Percentiles rank a stretch among this genome's conserved stretches.
phyloP scores from a whole-genome alignment of 2,797 vertebrate genomes.

The Apodemus agrarius region DNA sequence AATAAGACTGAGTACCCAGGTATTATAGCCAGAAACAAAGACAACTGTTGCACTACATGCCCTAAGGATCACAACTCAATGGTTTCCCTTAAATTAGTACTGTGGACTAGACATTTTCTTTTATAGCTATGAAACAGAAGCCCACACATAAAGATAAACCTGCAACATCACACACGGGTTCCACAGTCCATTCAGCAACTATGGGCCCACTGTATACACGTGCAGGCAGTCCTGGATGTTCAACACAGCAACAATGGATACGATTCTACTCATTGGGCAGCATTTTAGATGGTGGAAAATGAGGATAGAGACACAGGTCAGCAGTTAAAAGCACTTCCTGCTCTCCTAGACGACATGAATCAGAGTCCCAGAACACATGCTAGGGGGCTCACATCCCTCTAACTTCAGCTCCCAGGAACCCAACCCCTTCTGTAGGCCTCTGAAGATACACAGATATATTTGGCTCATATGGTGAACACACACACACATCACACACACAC shows the following conservation, averaged over 20 bases:
- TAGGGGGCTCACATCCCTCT: neutral
- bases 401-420: neutral
- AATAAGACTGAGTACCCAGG: neutral
- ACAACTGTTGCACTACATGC: neutral
- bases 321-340: neutral
- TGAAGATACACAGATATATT: neutral
- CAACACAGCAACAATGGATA: neutral
- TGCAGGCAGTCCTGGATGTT: neutral
- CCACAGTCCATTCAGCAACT: conserved; percentile 12
- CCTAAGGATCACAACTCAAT: neutral
- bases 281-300: neutral
- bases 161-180: neutral
- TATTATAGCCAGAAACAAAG: neutral
- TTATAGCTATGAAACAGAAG: conserved; percentile 23
- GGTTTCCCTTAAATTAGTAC: neutral
- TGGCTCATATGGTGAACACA: neutral
- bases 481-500: too few relatives aligned
- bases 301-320: neutral
- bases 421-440: neutral
- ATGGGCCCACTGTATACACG: neutral
- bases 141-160: conserved; percentile 20
- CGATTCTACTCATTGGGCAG: neutral
- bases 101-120: neutral
- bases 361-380: neutral
- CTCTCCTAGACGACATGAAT: neutral